Evolutionary conservation across 2,888 invertebrate genomes (phyloP).

Genomic region (Cylindroiulus punctatus): DNA sequence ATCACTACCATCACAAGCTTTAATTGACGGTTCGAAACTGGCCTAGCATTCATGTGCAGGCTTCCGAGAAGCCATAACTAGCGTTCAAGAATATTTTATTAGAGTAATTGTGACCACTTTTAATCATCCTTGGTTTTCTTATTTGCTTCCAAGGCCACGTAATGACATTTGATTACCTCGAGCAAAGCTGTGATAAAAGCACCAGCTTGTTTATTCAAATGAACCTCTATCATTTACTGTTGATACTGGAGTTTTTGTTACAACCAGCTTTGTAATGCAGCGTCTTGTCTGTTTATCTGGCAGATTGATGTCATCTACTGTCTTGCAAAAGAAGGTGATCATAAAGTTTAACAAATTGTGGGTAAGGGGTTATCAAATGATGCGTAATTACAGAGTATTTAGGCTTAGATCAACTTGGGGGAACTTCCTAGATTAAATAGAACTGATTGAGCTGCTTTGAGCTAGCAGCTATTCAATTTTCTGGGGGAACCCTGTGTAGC

Average conservation of each 20-base stretch:
- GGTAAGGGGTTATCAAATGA: not conserved
- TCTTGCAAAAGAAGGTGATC: not conserved
- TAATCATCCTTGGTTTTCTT: constrained; percentile 45
- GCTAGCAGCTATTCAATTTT: too few species aligned
- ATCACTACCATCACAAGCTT: not conserved
- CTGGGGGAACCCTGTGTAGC: too few species aligned
- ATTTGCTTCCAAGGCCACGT: not conserved
- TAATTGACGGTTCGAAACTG: constrained; percentile 8
- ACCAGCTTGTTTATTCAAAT: constrained; percentile 11
- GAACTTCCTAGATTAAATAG: not conserved
- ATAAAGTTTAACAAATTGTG: not conserved
- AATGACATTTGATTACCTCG: not conserved
- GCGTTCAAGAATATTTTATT: constrained; percentile 2
- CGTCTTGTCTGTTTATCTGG: not conserved
- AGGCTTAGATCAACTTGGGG: not conserved
- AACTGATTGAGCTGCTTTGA: too few species aligned
- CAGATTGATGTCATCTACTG: not conserved
- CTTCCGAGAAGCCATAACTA: constrained; percentile 5
- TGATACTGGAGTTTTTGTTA: not conserved
- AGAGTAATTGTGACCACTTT: constrained; percentile 16
- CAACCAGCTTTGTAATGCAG: not conserved
- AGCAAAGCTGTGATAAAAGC: constrained; percentile 8
- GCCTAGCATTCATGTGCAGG: not conserved
- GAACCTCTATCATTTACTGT: not conserved
- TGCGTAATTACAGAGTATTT: not conserved